Base-by-base conservation (phyloP, 2,113 vertebrate species). In the Sinocyclocheilus maitianheensis region DNA sequence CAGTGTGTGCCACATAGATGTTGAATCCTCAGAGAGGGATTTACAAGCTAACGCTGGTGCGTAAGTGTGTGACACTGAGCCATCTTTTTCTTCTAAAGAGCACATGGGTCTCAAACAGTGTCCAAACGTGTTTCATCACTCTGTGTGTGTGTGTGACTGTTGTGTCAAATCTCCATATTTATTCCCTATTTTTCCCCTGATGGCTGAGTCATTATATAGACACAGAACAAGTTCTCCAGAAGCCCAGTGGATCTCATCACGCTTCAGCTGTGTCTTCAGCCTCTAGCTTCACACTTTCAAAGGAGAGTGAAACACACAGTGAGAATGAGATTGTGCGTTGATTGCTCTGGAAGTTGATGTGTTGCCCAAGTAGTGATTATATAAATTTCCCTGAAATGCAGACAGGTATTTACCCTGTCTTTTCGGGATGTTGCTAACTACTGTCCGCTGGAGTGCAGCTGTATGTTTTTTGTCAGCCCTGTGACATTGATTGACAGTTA, bases 341-440 rank as follows among this genome's bases (percentile, higher is more conserved):
- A 82, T 65, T 81, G 79, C 60, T 48, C 96, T 97, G 97, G 96
- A 34, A 58, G 2, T 51, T n/a, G 26, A 13, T 67, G 63, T 48
- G 80, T 69, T 11, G 11, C 24, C 5, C 60, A 63, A 53, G 63
- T n/a, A 24, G 69, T 60, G 82, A 84, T 84, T 84, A 84, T 58
- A 55, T 74, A 34, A 84, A 84, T 84, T 84, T 84, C 16, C 69
- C 51, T 24, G 82, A 84, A 43, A 74, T 55, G 34, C 67, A 58
- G 69, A 43, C 69, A 43, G 51, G 51, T 74, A 60, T 84, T 84
- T 84, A 24, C 60, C 24, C 6, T 26, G 48, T 86, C 46, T 9
- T 79, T 26, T 77, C 0, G 3, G 24, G 1, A 13, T 83, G 18
- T 24, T 60, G 51, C 51, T 48, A 34, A 30, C 63, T 67, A 20